Base-by-base conservation (phyloP, 2,888 invertebrate species). In the Orchesella flavescens region DNA sequence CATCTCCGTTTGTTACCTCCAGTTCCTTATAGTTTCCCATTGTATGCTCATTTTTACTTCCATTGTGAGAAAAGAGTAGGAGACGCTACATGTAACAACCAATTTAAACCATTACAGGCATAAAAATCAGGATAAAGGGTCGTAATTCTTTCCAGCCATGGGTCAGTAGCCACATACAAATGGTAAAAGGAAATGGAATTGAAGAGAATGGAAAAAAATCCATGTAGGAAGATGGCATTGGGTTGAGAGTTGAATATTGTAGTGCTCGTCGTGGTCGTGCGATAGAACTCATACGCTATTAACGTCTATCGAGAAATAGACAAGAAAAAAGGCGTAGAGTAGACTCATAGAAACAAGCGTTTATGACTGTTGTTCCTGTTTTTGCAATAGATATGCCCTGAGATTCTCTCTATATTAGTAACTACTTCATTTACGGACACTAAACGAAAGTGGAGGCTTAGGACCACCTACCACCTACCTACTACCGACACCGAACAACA, bases 131-230 rank as follows among this genome's bases (percentile, higher is more conserved):
- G 57, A 74, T 59, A 74, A 66, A 80, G 57, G 24, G 59, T 65
- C 68, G 66, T 80, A 73, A 80, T 65, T 80, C 57, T 73, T 80
- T n/a, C 34, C 69, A 69, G 68, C 46, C 66, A 44, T 68, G 44
- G 49, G 59, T 65, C 76, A 68, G 19, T 43, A 59, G 10, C 55
- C 44, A 66, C 66, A 46, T 59, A 66, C 66, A 46, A 55, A 23
- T 75, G 53, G 66, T 12, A 53, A 53, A 49, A 53, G 57, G 43
- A 57, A 43, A 75, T 49, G 57, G 57, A 68, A 77, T 23, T 65
- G 76, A 46, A 46, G 17, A 17, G 19, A 49, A 77, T 34, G 23
- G n/a, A 24, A 43, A 61, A 49, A 34, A 34, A 34, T 34, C 2
- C 7, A 34, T 34, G 7, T 34, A 19, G 19, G 57, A 19, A 57